Percentiles rank a stretch among this genome's conserved stretches.
These are phyloP conservation scores for Tyrannus savana DNA, from an alignment of 2,113 vertebrate species.

Conservation along the genomic window DNA sequence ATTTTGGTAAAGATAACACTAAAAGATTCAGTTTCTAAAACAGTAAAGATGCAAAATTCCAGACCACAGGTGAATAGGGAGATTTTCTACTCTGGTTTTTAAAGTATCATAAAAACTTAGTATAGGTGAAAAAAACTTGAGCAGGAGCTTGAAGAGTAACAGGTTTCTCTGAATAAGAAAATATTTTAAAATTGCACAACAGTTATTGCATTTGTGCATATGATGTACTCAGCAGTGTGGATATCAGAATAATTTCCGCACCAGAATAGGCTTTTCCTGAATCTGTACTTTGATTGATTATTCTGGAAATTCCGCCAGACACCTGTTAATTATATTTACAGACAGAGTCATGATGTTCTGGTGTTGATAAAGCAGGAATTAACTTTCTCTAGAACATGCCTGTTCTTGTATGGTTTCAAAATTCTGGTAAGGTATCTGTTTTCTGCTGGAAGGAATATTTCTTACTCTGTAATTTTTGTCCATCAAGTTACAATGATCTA, in stretches of 20 bases:
- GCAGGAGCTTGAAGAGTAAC: neutral
- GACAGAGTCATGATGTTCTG: neutral
- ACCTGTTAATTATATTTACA: neutral
- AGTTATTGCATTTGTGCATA: neutral
- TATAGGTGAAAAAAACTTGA: neutral
- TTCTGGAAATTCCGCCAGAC: neutral
- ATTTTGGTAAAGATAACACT: neutral
- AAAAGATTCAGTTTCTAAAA: neutral
- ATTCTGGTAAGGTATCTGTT: neutral
- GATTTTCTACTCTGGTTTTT: neutral
- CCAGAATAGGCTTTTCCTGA: fast-evolving
- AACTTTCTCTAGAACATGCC: neutral
- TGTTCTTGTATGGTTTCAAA: neutral
- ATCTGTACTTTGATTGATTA: neutral
- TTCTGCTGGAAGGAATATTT: neutral
- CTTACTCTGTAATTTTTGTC: neutral
- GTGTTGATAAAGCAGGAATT: neutral
- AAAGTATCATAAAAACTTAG: neutral
- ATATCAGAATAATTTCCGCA: neutral
- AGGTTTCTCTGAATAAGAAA: neutral
- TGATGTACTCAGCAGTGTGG: neutral
- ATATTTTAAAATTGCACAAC: neutral
- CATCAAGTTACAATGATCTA: neutral
- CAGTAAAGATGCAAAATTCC: neutral
- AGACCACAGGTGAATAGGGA: neutral